Base-by-base conservation (phyloP, 2,113 vertebrate species). In the Plectropomus leopardus region DNA sequence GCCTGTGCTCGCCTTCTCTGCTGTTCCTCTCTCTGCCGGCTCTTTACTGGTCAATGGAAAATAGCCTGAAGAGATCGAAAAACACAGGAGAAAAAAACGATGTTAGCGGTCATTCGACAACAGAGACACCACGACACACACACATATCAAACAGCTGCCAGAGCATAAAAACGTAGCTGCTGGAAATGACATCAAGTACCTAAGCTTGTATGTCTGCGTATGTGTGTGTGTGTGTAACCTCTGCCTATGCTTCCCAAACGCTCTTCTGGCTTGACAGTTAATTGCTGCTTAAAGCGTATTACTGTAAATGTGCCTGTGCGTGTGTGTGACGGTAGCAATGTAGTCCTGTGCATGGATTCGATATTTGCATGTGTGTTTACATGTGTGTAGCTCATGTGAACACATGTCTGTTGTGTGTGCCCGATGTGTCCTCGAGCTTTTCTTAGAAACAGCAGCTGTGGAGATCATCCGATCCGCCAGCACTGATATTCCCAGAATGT, bases 371-470 rank as follows among this genome's bases (percentile, higher is more conserved):
- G 82, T 85, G 63, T 76, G 68, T 81, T 77, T 82, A 84, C 72
- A 72, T 78, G 74, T 47, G 67, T 78, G 68, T 5, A 51, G 72
- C 45, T 70, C 44, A 54, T 70, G 68, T 80, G 58, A 63, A 82
- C 17, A 19, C 69, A 70, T 61, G 85, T 86, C 36, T 84, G 55
- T 21, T 55, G 78, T 26, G 68, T 42, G 34, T 32, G 55, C 53
- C 23, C n/a, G 26, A 58, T 59, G 74, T 36, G 73, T 72, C 86
- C 72, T 72, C 19, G 0, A 83, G 89, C 92, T 94, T 94, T 94
- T 93, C 93, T 94, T 94, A 94, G 93, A 93, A 93, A 84, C 92
- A 89, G 86, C 93, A 94, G 92, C 93, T 94, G 93, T 74, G 76
- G 73, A 68, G 75, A 65, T 92, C 92, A 93, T 90, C 83, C 72